These are phyloP conservation scores for Parapsyche elsis DNA, from an alignment of 1,140 invertebrate genomes.

Conservation along the genomic window DNA sequence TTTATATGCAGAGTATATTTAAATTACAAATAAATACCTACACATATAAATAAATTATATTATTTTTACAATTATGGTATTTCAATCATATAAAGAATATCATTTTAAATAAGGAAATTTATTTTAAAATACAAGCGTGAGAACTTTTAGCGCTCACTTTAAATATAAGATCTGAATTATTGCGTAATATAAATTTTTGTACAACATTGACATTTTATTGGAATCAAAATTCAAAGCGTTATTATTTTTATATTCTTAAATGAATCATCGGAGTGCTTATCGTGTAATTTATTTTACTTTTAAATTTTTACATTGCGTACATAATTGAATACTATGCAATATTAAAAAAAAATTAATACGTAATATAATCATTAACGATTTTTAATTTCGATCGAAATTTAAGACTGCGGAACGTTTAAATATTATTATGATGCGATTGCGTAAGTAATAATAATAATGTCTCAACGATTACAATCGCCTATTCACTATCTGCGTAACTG, in stretches of 20 bases:
- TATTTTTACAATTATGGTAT: background rate
- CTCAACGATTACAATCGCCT: background rate
- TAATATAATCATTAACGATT: too few species aligned
- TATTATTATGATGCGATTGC: too few species aligned
- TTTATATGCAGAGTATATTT: too few species aligned
- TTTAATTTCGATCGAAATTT: too few species aligned
- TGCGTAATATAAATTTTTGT: conserved; percentile 25
- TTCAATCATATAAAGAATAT: background rate
- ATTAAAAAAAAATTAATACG: too few species aligned
- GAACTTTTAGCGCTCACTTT: background rate
- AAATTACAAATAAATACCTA: too few species aligned
- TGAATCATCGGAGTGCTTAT: too few species aligned
- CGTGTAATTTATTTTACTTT: too few species aligned
- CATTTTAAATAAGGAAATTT: background rate
- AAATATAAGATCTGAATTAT: conserved; percentile 11
- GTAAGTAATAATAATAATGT: background rate
- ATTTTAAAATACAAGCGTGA: conserved; percentile 5
- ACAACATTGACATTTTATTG: background rate
- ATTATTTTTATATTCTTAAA: background rate
- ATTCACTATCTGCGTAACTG: background rate
- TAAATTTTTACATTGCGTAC: too few species aligned
- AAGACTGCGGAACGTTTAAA: too few species aligned
- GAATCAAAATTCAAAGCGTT: background rate
- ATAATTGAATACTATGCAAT: too few species aligned
- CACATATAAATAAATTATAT: too few species aligned